Evolutionary conservation across 2,113 vertebrate species (phyloP).

Genomic region (Gasterosteus nipponicus): DNA sequence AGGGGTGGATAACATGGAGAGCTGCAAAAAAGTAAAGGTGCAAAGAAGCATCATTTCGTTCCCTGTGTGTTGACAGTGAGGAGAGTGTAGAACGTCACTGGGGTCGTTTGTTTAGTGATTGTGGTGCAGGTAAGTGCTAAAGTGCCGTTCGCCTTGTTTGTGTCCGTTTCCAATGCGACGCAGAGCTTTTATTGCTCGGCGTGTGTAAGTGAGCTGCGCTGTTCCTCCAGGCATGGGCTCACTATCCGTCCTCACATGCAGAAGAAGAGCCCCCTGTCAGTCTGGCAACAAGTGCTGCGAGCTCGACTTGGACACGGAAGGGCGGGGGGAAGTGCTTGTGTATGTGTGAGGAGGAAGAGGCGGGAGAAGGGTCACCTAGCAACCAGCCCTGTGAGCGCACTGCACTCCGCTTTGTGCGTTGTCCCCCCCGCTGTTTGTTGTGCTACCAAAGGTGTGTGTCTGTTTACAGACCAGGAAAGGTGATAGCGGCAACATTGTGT

Average conservation of each 20-base stretch:
- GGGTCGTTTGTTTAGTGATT: background rate
- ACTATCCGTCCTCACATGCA: constrained; percentile 23
- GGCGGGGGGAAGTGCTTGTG: constrained; percentile 11
- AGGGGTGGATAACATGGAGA: background rate
- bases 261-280: constrained; percentile 56
- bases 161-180: constrained; percentile 20
- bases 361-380: constrained; percentile 64
- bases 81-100: background rate
- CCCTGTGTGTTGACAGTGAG: background rate
- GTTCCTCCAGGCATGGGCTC: constrained; percentile 10
- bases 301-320: constrained; percentile 43
- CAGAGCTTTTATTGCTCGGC: constrained; percentile 5
- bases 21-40: background rate
- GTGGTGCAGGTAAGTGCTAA: background rate
- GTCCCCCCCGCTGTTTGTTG: constrained; percentile 49
- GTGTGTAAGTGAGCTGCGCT: constrained; percentile 16
- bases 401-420: constrained; percentile 19
- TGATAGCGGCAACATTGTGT: constrained; percentile 66
- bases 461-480: constrained; percentile 64
- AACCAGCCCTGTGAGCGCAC: constrained; percentile 52
- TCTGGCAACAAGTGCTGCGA: constrained; percentile 72
- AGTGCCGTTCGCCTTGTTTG: background rate
- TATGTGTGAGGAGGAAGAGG: background rate
- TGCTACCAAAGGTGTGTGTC: constrained; percentile 62
- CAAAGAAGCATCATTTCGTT: background rate